These are phyloP conservation scores for Nycteola revayana DNA, from an alignment of 2,888 invertebrate genomes.

Conservation along the genomic window DNA sequence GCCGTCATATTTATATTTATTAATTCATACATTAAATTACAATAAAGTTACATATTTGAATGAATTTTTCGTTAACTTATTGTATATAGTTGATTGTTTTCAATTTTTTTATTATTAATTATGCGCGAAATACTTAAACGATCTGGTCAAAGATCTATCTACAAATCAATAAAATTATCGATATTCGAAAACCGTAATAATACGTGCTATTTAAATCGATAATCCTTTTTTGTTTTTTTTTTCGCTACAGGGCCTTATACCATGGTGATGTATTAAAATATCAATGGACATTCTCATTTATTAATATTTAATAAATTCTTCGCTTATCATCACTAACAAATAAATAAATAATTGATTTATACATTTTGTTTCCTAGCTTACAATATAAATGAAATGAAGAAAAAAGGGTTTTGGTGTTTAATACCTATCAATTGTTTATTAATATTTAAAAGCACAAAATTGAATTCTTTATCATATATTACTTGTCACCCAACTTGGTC, in stretches of 20 bases:
- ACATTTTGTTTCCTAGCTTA: constrained; percentile 15
- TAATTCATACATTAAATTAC: constrained; percentile 8
- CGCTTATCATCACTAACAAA: constrained; percentile 29
- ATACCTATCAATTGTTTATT: constrained; percentile 7
- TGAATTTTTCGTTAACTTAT: constrained; percentile 8
- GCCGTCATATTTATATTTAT: constrained; percentile 9
- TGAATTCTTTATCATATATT: too few species aligned
- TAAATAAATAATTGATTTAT: constrained; percentile 28
- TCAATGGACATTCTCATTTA: constrained; percentile 26
- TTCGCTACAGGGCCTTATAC: constrained; percentile 20
- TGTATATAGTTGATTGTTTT: too few species aligned
- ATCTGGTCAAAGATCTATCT: constrained; percentile 3
- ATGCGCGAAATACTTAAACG: constrained; percentile 8
- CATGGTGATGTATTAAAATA: constrained; percentile 30
- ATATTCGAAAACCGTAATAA: too few species aligned
- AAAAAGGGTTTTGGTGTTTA: constrained; percentile 6
- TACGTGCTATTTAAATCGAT: constrained; percentile 8
- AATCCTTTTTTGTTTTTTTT: constrained; percentile 7
- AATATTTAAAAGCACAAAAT: too few species aligned
- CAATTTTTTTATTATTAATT: constrained; percentile 5
- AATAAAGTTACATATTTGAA: constrained; percentile 18
- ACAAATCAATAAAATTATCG: too few species aligned
- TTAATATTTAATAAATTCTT: constrained; percentile 38
- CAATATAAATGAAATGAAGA: constrained; percentile 10
- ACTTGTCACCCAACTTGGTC: too few species aligned